Base-by-base conservation (phyloP, 2,888 invertebrate species). In the Myopa testacea region DNA sequence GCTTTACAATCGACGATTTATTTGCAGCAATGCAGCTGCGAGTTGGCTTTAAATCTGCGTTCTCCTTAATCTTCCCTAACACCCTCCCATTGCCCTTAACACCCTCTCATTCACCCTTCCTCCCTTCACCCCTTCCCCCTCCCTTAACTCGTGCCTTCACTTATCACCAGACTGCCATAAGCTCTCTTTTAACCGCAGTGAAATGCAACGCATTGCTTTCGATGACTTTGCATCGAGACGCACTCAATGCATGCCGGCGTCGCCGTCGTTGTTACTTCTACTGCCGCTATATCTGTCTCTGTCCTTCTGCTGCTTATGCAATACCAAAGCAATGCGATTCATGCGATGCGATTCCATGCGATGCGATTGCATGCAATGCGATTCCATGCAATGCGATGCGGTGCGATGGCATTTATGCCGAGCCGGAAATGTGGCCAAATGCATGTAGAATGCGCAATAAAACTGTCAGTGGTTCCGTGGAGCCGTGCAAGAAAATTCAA, bases 401-500 rank as follows among this genome's bases (percentile, higher is more conserved):
- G 40, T 72, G 60, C 50, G 62, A 26, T 45, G 62, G 40, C 63
- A 63, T 62, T 34, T 34, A 40, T 62, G 73, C 40, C 26, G 69
- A 16, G 52, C 52, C 67, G 70, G 78, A 75, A 81, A 78, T 80
- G 82, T 80, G 81, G 81, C 81, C 81, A 81, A 82, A 80, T 82
- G 80, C 81, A 81, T 81, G 81, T 81, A 80, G 79, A 81, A 79
- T 80, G 81, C 78, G 82, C 82, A 82, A 83, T 83, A 82, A 83
- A 83, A 82, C 81, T 82, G 82, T 82, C 83, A 83, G 75, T 77
- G 76, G 26, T 76, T 68, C 78, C 62, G 68, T 38, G 19, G 62
- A 74, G 79, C 71, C 60, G 70, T 70, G 52, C 16, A 63, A 19
- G 79, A 77, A 77, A 80, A 80, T 78, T 60, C 73, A 63, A 81